Evolutionary conservation across 1,140 invertebrate genomes (phyloP), one percentile per base, ranked within the genome.

Genomic region (Andricus grossulariae): DNA sequence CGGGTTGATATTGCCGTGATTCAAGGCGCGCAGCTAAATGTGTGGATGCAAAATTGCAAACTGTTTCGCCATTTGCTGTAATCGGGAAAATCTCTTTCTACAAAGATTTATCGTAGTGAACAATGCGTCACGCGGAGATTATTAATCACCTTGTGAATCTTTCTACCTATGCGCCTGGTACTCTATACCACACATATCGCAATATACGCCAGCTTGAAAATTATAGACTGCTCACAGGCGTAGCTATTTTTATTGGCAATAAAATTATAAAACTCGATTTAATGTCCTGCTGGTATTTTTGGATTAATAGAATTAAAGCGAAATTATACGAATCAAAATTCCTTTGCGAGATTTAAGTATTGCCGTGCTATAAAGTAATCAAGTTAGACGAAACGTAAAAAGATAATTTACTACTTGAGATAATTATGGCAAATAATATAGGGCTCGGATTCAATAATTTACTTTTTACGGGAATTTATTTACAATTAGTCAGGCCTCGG

Each of bases 101-200:
- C 60, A 15, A 66, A 25, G 60, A 66, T 66, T 66, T 66, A 66
- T 66, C 60, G 60, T 16, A 21, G n/a, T 66, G 60, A 66, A 66
- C 60, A 66, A 66, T 66, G 60, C 60, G 60, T 66, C 60, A 66
- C 39, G 60, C 60, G 32, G 25, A 66, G 60, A 66, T 66, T 66
- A 66, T 66, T 66, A 66, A 66, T 66, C 60, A 66, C 25, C 25
- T 66, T 39, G 60, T 66, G 60, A 66, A 66, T 66, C 60, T 66
- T 66, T 39, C 60, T 66, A 39, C 25, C 25, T 45, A 39, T 45
- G 15, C 60, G 10, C 39, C 39, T 32, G 25, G 10, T 66, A 66
- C 25, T 66, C 15, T 10, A 66, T 66, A 45, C 60, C 60, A 66
- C 60, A 32, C 60, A 45, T 39, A 66, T 25, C 21, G 39, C 39